Conservation (phyloP, 1,140 invertebrate species). For the Atopsyche davidsoni region DNA sequence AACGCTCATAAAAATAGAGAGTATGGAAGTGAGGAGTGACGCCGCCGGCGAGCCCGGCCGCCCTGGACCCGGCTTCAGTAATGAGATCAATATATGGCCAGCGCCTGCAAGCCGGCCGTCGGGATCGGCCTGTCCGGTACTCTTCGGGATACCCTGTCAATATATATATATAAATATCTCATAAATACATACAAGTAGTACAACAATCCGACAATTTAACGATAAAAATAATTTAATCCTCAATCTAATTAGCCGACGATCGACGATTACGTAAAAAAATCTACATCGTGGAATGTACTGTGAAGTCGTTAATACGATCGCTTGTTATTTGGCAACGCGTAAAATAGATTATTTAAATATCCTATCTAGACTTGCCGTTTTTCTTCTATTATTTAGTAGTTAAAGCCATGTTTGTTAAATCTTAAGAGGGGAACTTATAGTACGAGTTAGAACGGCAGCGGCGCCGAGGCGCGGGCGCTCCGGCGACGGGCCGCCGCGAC, state of each 20-base stretch:
- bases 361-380: constrained; percentile 29
- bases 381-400: constrained; percentile 31
- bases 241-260: constrained; percentile 31
- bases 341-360: constrained; percentile 30
- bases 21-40: constrained; percentile 23
- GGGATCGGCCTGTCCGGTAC: no score
- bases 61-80: no score
- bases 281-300: constrained; percentile 31
- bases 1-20: constrained; percentile 3
- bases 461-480: constrained; percentile 1
- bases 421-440: constrained; percentile 29
- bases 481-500: constrained; percentile 4
- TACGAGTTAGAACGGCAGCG: constrained; percentile 26
- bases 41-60: no score
- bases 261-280: constrained; percentile 30
- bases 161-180: no score
- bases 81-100: no score
- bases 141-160: no score
- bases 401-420: constrained; percentile 32
- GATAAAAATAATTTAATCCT: constrained; percentile 30
- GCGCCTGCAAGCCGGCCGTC: no score
- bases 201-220: constrained; percentile 28
- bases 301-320: constrained; percentile 30
- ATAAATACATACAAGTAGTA: constrained; percentile 23
- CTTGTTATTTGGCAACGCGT: constrained; percentile 32